Evolutionary conservation across 2,113 vertebrate genomes (phyloP).

Genomic region (Melanerpes formicivorus): DNA sequence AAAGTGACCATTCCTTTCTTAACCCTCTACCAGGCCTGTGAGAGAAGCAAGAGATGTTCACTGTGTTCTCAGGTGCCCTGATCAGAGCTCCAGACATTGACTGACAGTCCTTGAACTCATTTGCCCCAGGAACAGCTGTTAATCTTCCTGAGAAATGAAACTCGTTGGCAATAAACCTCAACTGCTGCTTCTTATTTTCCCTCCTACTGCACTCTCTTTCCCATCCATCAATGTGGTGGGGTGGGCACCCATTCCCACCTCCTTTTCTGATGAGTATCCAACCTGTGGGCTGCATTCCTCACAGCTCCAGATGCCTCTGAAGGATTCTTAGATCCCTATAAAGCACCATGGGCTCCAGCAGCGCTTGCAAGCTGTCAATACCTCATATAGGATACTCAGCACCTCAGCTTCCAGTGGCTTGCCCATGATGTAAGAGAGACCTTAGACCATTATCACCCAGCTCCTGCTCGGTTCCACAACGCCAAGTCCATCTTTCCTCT

Average conservation of each 20-base stretch:
- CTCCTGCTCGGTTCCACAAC: neutral
- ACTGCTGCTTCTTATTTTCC: neutral
- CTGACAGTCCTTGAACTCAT: neutral
- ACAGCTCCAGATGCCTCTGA: neutral
- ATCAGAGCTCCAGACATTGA: fast-evolving
- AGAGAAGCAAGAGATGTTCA: neutral
- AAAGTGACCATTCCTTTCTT: neutral
- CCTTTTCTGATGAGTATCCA: neutral
- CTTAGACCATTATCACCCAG: neutral
- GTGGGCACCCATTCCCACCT: neutral
- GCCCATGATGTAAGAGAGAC: neutral
- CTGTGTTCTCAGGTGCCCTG: neutral
- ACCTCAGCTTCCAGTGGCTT: neutral
- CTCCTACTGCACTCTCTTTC: neutral
- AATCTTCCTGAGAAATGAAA: neutral
- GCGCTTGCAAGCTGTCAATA: neutral
- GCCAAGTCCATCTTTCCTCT: neutral
- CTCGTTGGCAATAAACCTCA: neutral
- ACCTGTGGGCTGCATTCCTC: neutral
- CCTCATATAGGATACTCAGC: neutral
- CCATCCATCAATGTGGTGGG: neutral
- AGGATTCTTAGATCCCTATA: neutral
- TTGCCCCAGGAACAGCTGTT: neutral
- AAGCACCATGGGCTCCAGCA: neutral
- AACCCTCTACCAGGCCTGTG: neutral